These are phyloP conservation scores for Brachionus paranguensis DNA, from an alignment of 1,140 invertebrate species.

Conservation along the genomic window DNA sequence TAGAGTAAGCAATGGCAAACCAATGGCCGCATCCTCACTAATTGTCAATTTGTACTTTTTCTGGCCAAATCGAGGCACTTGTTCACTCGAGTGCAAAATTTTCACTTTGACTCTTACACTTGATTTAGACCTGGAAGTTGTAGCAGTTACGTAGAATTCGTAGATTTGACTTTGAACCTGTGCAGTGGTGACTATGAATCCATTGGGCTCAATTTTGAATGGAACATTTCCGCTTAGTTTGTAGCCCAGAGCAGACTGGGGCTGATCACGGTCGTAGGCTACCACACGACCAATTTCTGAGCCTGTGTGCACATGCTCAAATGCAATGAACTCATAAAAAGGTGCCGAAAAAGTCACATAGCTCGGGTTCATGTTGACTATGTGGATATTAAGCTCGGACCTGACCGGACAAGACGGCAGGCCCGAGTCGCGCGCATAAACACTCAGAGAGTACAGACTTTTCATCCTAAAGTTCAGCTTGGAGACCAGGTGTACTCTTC, in stretches of 20 bases:
- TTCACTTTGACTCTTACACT: constrained; percentile 32
- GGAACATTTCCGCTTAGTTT: background rate
- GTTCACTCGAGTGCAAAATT: constrained; percentile 15
- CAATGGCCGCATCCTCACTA: background rate
- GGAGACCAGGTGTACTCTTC: background rate
- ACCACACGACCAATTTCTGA: background rate
- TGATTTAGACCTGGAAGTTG: background rate
- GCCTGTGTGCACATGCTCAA: background rate
- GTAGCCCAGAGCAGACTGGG: background rate
- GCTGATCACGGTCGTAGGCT: background rate
- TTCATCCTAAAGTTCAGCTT: constrained; percentile 23
- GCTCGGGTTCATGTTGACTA: background rate
- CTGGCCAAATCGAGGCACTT: background rate
- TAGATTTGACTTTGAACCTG: background rate
- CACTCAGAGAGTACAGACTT: background rate
- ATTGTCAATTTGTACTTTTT: background rate
- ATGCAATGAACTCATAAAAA: constrained; percentile 39
- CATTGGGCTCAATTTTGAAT: constrained; percentile 1
- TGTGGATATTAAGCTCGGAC: constrained; percentile 1
- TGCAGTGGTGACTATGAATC: background rate
- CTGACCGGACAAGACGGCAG: background rate
- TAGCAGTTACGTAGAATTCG: constrained; percentile 11
- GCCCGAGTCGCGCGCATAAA: background rate
- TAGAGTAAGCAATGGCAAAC: constrained; percentile 9
- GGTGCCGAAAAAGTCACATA: constrained; percentile 2